These are phyloP conservation scores for Mythimna albipuncta DNA, from an alignment of 2,888 invertebrate species.

Conservation along the genomic window DNA sequence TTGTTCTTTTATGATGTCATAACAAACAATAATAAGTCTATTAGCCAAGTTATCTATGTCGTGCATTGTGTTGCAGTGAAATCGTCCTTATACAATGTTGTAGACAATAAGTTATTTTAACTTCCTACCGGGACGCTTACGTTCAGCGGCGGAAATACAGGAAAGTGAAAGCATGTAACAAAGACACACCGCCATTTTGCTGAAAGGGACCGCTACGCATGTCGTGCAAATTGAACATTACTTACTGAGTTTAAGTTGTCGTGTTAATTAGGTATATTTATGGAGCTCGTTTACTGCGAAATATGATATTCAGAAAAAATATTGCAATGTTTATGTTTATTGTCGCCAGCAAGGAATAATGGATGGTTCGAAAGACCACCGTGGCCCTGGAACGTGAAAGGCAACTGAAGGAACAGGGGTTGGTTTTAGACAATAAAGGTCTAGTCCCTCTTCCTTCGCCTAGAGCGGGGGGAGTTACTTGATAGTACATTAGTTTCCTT, in stretches of 20 bases:
- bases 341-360: no score
- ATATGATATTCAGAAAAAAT: not conserved
- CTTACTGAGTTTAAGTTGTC: not conserved
- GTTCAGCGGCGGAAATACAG: conserved; percentile 75
- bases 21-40: conserved; percentile 71
- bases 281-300: not conserved
- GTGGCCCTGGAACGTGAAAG: no score
- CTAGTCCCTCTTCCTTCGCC: no score
- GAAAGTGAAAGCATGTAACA: conserved; percentile 84
- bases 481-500: not conserved
- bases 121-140: conserved; percentile 73
- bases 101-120: conserved; percentile 81
- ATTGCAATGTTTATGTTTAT: not conserved
- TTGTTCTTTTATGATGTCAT: conserved; percentile 78
- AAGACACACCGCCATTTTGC: conserved; percentile 46
- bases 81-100: conserved; percentile 84
- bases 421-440: no score
- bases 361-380: no score
- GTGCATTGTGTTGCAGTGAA: conserved; percentile 77
- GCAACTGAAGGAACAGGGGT: no score
- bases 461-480: no score
- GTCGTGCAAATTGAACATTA: conserved; percentile 29
- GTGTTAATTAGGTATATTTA: not conserved
- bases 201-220: conserved; percentile 46
- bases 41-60: conserved; percentile 70